phyloP scores from a whole-genome alignment of 2,113 vertebrate genomes.

The Agapornis roseicollis region DNA sequence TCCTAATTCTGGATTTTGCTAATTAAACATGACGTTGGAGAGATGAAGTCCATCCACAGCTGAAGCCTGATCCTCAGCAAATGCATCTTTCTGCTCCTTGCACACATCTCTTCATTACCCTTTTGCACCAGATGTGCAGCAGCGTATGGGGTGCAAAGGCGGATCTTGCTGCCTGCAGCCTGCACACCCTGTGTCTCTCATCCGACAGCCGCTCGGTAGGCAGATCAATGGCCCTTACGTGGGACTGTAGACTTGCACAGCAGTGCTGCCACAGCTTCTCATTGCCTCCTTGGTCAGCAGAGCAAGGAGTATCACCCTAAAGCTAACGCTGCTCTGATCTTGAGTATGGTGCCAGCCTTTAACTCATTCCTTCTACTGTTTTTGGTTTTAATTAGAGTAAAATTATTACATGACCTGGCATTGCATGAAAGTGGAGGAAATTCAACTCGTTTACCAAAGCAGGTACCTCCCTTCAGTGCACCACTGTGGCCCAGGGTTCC shows the following conservation, averaged over 20 bases:
- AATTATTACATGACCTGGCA: background rate
- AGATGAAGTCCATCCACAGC: background rate
- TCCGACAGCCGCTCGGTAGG: background rate
- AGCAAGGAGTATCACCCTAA: background rate
- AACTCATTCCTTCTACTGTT: background rate
- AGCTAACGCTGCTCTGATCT: rapidly evolving
- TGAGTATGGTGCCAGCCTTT: background rate
- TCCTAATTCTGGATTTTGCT: background rate
- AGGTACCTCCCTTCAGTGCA: background rate
- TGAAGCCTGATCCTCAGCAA: background rate
- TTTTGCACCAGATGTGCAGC: background rate
- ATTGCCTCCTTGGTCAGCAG: background rate
- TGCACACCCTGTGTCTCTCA: rapidly evolving
- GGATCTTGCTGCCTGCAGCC: rapidly evolving
- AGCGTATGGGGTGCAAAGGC: rapidly evolving
- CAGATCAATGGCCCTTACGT: background rate
- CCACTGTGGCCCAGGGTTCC: rapidly evolving
- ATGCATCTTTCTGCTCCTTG: background rate
- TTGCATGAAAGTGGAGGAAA: background rate
- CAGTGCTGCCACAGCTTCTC: background rate
- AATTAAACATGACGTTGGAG: background rate
- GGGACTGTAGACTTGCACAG: no score
- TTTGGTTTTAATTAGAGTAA: background rate
- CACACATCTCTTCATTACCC: no score
- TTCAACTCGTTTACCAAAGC: background rate